phyloP scores from a whole-genome alignment of 2,113 vertebrate genomes.

The Dasyurus viverrinus region DNA sequence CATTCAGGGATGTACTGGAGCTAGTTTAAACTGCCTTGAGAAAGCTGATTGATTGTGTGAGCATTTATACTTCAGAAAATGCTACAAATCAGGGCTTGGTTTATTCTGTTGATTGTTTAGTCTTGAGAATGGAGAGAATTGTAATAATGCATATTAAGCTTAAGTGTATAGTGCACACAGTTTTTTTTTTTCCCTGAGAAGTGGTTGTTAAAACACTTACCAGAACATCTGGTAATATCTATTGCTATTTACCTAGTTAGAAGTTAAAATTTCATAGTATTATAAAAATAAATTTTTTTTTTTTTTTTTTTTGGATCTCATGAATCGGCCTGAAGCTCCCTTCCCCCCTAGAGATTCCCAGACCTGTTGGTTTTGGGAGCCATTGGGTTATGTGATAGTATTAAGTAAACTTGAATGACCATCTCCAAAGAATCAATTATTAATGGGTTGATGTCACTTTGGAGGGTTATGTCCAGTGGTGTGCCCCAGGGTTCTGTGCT shows the following conservation, averaged over 20 bases:
- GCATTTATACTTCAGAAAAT: not conserved
- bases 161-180: not conserved
- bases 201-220: not conserved
- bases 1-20: not conserved
- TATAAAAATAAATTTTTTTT: not conserved
- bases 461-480: not conserved
- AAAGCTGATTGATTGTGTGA: not conserved
- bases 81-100: not conserved
- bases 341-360: not conserved
- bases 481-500: not conserved
- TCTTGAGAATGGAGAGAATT: not conserved
- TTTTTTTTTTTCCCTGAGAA: slow-evolving; percentile 2
- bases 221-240: not conserved
- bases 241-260: not conserved
- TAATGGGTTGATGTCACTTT: not conserved
- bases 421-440: not conserved
- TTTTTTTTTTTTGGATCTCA: not conserved
- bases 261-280: not conserved
- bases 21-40: not conserved
- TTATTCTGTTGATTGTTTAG: not conserved
- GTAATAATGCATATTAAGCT: not conserved
- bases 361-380: not conserved
- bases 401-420: not conserved
- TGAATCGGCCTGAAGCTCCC: not conserved
- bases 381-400: not conserved